Base-by-base conservation (phyloP, 1,140 invertebrate genomes). In the Brachionus rubens region DNA sequence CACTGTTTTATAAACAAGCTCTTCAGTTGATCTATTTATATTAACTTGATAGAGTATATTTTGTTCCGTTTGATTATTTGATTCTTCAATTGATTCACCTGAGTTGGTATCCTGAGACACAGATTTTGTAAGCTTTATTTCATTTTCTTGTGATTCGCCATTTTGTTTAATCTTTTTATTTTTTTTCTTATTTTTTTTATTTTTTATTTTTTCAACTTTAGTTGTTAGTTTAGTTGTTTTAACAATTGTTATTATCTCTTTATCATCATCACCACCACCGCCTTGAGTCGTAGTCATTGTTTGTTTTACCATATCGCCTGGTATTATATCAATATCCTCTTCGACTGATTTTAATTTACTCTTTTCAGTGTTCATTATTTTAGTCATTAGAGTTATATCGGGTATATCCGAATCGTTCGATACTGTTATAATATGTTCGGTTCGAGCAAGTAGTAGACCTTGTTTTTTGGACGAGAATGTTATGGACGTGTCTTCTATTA, bases 21-120 rank as follows among this genome's bases (percentile, higher is more conserved):
- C 68, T 28, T 72, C 68, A 9, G 68, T 72, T 12, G 68, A 48
- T 50, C 41, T 48, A 24, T 72, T 72, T 3, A 72, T 72, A 36
- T 72, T 33, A 19, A 72, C 68, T 33, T 72, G 30, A 30, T 40
- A 50, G 0, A 50, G 40, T 0, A 36, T n/a, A 3, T 21, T 19
- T 19, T 70, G 40, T 26, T 21, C 26, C 28, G 43, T 21, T 14
- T 50, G 26, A n/a, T 36, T 3, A 1, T 19, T 40, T 1, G 46
- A 14, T 10, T 72, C 68, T 19, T 48, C 50, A 9, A 28, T 6
- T 7, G 46, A 72, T 30, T 54, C 54, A 33, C 14, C 46, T 10
- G 30, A 33, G 10, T 28, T 41, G 21, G 9, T 26, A 10, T 10
- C 46, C 19, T 59, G 30, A 19, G 30, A 36, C 0, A 30, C 5